A percentile compares a stretch with the other conserved stretches of the same genome.
Evolutionary conservation across 2,888 invertebrate genomes (phyloP).

Genomic region (Omphaloscelis lunosa): DNA sequence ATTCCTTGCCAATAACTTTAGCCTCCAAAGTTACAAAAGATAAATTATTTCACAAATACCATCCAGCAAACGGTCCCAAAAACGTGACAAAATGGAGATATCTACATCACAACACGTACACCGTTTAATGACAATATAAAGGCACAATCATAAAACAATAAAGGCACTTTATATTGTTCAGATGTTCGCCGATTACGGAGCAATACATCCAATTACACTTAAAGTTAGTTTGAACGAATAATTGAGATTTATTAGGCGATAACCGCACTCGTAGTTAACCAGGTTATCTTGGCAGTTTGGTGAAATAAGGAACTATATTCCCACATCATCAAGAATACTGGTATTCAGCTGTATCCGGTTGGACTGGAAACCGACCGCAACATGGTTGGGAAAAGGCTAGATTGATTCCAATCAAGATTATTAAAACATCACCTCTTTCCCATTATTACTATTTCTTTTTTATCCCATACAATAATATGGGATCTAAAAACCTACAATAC

Average conservation of each 20-base stretch:
- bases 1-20: background rate
- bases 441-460: too few relatives aligned
- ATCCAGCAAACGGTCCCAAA: background rate
- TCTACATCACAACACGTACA: constrained; percentile 34
- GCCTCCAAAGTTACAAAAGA: background rate
- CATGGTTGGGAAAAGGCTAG: background rate
- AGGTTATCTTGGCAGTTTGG: constrained; percentile 1
- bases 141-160: constrained; percentile 56
- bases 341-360: too few relatives aligned
- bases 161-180: constrained; percentile 45
- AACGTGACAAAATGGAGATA: constrained; percentile 38
- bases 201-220: constrained; percentile 65
- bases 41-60: constrained; percentile 28
- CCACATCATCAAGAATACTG: background rate
- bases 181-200: constrained; percentile 59
- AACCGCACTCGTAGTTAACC: background rate
- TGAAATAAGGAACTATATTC: background rate
- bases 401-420: background rate
- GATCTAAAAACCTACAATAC: too few relatives aligned
- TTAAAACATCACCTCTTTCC: too few relatives aligned
- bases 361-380: background rate
- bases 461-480: too few relatives aligned
- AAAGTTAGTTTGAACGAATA: constrained; percentile 51
- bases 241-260: constrained; percentile 73
- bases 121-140: constrained; percentile 47